phyloP scores from a whole-genome alignment of 2,113 vertebrate genomes.

The Crotophaga sulcirostris region DNA sequence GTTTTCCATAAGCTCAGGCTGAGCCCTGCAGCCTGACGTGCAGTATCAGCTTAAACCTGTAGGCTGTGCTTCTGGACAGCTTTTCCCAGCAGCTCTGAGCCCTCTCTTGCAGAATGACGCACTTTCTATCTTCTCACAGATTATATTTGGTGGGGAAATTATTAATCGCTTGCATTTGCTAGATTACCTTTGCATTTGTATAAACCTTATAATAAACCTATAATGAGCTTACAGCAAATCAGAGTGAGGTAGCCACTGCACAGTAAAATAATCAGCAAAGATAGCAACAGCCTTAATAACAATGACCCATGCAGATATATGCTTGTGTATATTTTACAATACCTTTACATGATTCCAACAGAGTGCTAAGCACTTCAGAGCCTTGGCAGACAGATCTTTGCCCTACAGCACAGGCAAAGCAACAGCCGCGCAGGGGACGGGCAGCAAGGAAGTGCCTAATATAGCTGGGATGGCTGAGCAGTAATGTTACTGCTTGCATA shows the following conservation, averaged over 20 bases:
- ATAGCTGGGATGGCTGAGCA: not conserved
- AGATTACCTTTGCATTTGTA: not conserved
- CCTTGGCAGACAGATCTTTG: not conserved
- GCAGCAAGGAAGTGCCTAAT: not conserved
- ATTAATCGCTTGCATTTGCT: not conserved
- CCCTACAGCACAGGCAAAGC: not conserved
- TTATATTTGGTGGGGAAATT: not conserved
- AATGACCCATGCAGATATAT: not conserved
- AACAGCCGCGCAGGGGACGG: not conserved
- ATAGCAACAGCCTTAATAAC: not conserved
- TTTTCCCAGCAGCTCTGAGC: not conserved
- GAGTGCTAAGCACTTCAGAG: not conserved
- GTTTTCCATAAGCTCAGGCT: rapidly evolving
- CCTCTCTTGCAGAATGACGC: not conserved
- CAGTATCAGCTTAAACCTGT: not conserved
- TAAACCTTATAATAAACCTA: not conserved
- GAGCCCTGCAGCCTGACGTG: not conserved
- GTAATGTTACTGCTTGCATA: not conserved
- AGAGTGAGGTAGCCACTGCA: not conserved
- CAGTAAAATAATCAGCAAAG: not conserved
- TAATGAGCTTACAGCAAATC: not conserved
- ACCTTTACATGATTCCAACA: not conserved
- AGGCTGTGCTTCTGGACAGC: constrained; percentile 44
- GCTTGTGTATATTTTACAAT: not conserved
- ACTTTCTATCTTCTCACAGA: not conserved